Base-by-base conservation (phyloP, 2,113 vertebrate species). In the Hippocampus guttulatus region DNA sequence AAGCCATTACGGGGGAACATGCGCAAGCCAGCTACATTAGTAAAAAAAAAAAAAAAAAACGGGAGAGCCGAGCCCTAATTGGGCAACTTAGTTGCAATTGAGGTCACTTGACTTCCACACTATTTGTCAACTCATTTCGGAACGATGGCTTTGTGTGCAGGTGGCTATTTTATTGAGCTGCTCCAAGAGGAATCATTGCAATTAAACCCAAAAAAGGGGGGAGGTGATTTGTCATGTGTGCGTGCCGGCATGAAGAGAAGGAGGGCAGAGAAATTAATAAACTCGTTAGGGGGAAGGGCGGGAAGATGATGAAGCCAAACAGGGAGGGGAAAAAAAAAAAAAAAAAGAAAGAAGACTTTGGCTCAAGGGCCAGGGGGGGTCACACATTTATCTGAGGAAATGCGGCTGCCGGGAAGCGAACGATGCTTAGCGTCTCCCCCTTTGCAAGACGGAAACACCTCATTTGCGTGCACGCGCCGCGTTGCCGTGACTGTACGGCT, bases 401-500 rank as follows among this genome's bases (percentile, higher is more conserved):
- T 0, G 38, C 62, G 61, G 66, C 18, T 11, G 64, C 51, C 71
- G 41, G 63, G 2, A 79, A 70, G 67, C 74, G 63, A 81, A 77
- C 27, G 68, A 82, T 70, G 71, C 67, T 52, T 49, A 23, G 47
- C 2, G 9, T 66, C 27, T 73, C 76, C 71, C 64, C 16, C 11
- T 71, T 1, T 16, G 45, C 47, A 70, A 82, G 81, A 81, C 8
- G 20, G 74, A 79, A 75, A 77, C 77, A 81, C 84, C 83, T 83
- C 76, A 78, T 84, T 77, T 70, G 38, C 1, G 27, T 65, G 67
- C 65, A 61, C n/a, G 74, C 27, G 67, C 51, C 12, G 33, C 38
- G 70, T 79, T 78, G 67, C 81, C 77, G 67, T 83, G 83, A 84
- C 57, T 85, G 78, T 88, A 84, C 87, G 87, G 83, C 83, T 90